These are phyloP conservation scores for Caerostris extrusa DNA, from an alignment of 1,140 invertebrate genomes.

Conservation along the genomic window DNA sequence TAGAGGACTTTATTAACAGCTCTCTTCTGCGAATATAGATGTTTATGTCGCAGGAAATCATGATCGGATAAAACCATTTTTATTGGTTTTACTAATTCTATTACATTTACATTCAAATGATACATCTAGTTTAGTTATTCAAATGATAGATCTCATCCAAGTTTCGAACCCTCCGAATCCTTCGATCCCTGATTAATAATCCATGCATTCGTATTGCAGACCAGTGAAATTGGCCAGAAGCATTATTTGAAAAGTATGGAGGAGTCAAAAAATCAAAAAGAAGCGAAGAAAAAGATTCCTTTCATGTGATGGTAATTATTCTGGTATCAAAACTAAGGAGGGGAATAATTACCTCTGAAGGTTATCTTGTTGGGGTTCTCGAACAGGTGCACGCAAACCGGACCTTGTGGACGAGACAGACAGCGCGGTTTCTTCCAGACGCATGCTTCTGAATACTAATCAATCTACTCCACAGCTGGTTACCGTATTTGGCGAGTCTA, in stretches of 20 bases:
- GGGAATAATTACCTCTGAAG: neutral
- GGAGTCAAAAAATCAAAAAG: neutral
- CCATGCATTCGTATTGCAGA: no score
- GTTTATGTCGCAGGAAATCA: no score
- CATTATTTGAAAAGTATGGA: neutral
- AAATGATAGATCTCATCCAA: no score
- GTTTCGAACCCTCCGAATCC: no score
- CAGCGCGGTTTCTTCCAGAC: constrained; percentile 15
- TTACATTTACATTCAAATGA: no score
- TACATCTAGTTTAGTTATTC: no score
- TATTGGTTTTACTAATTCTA: no score
- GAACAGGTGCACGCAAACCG: constrained; percentile 4
- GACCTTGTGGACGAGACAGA: constrained; percentile 17
- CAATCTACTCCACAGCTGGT: neutral
- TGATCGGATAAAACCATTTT: no score
- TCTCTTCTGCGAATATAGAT: no score
- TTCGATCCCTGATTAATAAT: no score
- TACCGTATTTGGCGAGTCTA: neutral
- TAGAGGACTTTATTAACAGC: no score
- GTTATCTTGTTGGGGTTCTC: neutral
- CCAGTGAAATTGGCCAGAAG: no score
- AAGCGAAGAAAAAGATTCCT: neutral
- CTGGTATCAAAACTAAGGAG: neutral
- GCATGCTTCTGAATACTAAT: constrained; percentile 7
- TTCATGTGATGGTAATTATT: neutral